A percentile compares a stretch with the other conserved stretches of the same genome.
phyloP scores from a whole-genome alignment of 2,113 vertebrate genomes.

The Syrrhaptes paradoxus region DNA sequence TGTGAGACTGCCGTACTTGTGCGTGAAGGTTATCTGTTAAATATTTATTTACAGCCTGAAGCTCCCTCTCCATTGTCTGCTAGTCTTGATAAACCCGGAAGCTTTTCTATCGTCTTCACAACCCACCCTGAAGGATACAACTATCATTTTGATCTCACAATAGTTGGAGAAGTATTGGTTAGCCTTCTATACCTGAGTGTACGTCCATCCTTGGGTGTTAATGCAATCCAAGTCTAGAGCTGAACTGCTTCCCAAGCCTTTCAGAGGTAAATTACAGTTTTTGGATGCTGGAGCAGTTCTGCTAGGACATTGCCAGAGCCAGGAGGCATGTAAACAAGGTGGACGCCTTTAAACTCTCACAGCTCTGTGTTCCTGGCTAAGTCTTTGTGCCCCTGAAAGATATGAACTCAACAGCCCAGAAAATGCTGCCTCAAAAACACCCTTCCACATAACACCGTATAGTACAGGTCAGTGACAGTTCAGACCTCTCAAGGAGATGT shows the following conservation, averaged over 20 bases:
- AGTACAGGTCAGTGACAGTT: neutral
- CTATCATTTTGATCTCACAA: neutral
- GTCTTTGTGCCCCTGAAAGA: neutral
- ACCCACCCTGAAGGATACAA: neutral
- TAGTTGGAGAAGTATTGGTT: neutral
- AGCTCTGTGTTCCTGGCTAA: neutral
- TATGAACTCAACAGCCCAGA: neutral
- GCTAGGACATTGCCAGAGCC: neutral
- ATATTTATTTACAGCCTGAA: neutral
- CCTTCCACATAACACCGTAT: neutral
- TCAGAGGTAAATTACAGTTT: neutral
- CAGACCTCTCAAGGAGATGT: neutral
- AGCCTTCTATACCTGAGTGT: neutral
- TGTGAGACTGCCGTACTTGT: neutral
- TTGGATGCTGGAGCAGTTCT: neutral
- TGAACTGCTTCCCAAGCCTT: neutral
- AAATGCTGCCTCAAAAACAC: neutral
- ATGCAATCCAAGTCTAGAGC: neutral
- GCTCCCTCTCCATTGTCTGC: neutral
- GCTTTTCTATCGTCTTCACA: neutral
- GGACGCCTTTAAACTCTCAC: neutral
- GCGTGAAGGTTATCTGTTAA: neutral
- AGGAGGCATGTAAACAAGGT: neutral
- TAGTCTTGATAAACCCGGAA: neutral
- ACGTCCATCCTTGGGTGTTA: neutral